Evolutionary conservation across 2,113 vertebrate species (phyloP).

Genomic region (Brachypodius melanocephalos): DNA sequence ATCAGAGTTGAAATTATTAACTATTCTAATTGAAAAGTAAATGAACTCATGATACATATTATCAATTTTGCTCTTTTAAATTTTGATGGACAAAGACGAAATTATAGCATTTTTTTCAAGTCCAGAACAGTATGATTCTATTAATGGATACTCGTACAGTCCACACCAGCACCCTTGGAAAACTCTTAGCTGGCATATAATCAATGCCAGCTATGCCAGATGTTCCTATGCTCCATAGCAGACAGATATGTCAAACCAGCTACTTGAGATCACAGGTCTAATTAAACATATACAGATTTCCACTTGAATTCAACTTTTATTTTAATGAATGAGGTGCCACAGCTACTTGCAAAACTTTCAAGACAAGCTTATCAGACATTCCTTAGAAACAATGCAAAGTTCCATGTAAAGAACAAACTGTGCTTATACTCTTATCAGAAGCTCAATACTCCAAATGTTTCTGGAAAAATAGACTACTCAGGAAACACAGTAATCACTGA

Average conservation of each 20-base stretch:
- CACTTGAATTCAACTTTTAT: not conserved
- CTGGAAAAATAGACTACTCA: not conserved
- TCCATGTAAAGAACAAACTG: not conserved
- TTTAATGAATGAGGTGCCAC: not conserved
- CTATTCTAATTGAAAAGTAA: not conserved
- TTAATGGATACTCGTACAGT: not conserved
- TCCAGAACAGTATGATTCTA: not conserved
- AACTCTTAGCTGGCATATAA: not conserved
- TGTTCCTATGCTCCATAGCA: not conserved
- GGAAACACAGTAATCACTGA: not conserved
- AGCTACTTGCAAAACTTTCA: not conserved
- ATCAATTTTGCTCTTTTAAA: not conserved
- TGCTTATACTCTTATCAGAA: not conserved
- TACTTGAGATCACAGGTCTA: not conserved
- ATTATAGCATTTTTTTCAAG: not conserved
- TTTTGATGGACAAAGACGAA: not conserved
- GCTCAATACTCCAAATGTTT: not conserved
- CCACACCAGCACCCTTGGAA: not conserved
- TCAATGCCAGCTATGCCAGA: not conserved
- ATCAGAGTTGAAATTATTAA: not conserved
- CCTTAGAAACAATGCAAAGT: not conserved
- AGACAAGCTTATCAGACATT: not conserved
- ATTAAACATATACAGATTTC: not conserved
- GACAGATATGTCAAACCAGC: not conserved
- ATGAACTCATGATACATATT: not conserved